A percentile compares a stretch with the other conserved stretches of the same genome.
phyloP scores from a whole-genome alignment of 2,888 invertebrate genomes.

The Protophormia terraenovae region DNA sequence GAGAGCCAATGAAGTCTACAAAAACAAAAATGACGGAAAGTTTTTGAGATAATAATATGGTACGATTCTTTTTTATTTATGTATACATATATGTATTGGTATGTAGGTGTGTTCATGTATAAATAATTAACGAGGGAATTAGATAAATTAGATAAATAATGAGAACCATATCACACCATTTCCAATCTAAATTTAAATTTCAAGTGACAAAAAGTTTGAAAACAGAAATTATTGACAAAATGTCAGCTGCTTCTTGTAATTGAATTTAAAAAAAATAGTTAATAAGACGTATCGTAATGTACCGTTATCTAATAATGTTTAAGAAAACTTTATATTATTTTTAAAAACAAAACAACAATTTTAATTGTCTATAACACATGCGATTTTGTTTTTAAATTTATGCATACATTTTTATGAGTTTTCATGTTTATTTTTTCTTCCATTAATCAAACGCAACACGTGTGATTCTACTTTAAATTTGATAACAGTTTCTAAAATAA shows the following conservation, averaged over 20 bases:
- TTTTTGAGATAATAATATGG: not conserved
- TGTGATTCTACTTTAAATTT: not conserved
- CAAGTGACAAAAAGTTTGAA: no score
- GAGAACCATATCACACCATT: not conserved
- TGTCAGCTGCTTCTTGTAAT: no score
- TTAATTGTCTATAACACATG: no score
- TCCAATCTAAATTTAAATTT: not conserved
- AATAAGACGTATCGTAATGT: no score
- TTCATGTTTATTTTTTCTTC: not conserved
- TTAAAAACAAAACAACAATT: no score
- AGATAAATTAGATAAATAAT: not conserved
- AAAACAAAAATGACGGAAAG: not conserved
- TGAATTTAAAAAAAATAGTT: no score
- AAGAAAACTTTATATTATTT: no score
- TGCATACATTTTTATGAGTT: no score
- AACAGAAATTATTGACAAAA: no score
- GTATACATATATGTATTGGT: no score
- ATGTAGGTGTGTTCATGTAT: not conserved
- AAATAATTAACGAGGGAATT: not conserved
- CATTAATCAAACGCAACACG: not conserved
- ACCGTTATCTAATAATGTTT: no score
- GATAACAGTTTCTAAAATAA: not conserved
- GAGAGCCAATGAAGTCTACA: not conserved
- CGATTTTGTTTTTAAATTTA: no score
- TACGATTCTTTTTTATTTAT: not conserved